Base-by-base conservation (phyloP, 2,113 vertebrate genomes). In the Lucifuga dentata region DNA sequence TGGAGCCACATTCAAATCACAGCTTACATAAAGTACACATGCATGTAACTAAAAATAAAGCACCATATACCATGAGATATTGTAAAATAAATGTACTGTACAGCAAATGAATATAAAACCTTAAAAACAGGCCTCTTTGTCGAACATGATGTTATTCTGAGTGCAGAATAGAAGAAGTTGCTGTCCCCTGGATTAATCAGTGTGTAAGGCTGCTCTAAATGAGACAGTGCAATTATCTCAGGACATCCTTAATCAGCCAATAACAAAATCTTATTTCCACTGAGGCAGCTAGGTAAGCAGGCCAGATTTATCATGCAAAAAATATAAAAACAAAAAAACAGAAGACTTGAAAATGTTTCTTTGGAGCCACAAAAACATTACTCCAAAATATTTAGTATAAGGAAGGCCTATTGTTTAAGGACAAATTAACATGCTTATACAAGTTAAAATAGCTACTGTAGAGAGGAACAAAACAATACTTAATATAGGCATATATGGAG, bases 41-140 rank as follows among this genome's bases (percentile, higher is more conserved):
- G 53, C 55, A 43, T 73, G 12, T 33, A 66, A 78, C 69, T 24
- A 53, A 61, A 72, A 67, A 76, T 16, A 46, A 69, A 73, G 35
- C 64, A 78, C 52, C 71, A 40, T 51, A 76, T 52, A 67, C 16
- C 40, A 43, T 57, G 11, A 65, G 36, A 60, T 11, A 59, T 41
- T 64, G 5, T 58, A 29, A 57, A 65, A 57, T 55, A 53, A 71
- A 46, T 5, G 0, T 48, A 52, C 11, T 45, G 53, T 15, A 35
- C 26, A 67, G 1, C 33, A 68, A 63, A 16, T 19, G 13, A 60
- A 57, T 71, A 62, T 19, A 65, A 87, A 83, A 65, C 53, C 43
- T 73, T 59, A 76, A 86, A 87, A 84, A 90, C 69, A 73, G 70
- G 59, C 65, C 26, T 70, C 21, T 52, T n/a, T 74, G 35, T 70